Percentiles rank a stretch among this genome's conserved stretches.
Conservation (phyloP, 2,113 vertebrate genomes). For the Petrocephalus microphthalmus region DNA sequence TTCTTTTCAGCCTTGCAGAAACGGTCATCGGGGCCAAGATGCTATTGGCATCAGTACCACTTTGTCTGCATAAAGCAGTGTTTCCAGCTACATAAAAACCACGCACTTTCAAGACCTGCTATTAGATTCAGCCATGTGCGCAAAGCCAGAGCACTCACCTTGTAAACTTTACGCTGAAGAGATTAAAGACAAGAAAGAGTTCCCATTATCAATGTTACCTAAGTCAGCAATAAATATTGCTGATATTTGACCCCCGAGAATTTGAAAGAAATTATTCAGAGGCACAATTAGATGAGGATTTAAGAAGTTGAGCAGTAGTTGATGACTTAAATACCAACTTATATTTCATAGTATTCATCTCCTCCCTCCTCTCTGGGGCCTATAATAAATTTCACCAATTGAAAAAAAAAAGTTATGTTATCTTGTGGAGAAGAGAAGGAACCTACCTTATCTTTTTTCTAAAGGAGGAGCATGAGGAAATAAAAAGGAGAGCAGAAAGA, state of each 20-base stretch:
- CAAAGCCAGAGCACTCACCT: conserved; percentile 49
- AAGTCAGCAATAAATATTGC: not conserved
- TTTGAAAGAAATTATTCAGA: not conserved
- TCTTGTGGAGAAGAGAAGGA: conserved; percentile 51
- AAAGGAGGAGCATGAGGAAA: conserved; percentile 51
- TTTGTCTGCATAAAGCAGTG: not conserved
- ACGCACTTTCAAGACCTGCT: conserved; percentile 22
- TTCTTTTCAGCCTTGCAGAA: not conserved
- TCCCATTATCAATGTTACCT: not conserved
- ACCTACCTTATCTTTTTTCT: conserved; percentile 74
- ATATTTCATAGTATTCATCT: not conserved
- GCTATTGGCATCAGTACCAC: not conserved
- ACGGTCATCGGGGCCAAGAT: not conserved
- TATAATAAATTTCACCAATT: not conserved
- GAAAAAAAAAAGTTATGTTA: not conserved
- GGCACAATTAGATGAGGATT: not conserved
- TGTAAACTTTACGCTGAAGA: conserved; percentile 57
- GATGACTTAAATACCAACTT: not conserved
- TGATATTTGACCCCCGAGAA: not conserved
- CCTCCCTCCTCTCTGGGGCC: not conserved
- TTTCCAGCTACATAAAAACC: conserved; percentile 21
- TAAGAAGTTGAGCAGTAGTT: not conserved
- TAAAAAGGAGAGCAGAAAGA: conserved; percentile 37
- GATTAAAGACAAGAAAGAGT: not conserved
- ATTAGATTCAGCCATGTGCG: not conserved